phyloP scores from a whole-genome alignment of 2,113 vertebrate genomes.

The Coreoperca whiteheadi region DNA sequence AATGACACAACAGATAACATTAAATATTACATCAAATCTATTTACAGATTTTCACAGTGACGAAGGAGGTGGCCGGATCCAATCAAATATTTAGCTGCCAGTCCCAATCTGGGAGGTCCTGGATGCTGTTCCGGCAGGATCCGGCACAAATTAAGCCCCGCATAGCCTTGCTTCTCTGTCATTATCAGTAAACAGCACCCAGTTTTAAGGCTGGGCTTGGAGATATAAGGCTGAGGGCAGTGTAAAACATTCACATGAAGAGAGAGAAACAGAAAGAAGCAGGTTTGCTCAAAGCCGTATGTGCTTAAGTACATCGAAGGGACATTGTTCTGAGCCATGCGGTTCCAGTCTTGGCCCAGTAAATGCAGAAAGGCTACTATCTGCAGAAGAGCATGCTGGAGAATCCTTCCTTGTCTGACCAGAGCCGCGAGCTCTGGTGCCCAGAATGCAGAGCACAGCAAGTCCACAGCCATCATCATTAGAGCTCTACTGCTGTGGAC shows the following conservation, averaged over 20 bases:
- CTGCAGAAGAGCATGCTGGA: slow-evolving; percentile 41
- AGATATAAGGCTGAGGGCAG: not conserved
- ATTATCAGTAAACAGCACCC: slow-evolving; percentile 60
- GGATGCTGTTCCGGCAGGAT: no score
- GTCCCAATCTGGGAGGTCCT: no score
- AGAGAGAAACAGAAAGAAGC: not conserved
- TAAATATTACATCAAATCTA: no score
- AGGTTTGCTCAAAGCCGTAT: slow-evolving; percentile 17
- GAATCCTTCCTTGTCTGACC: slow-evolving; percentile 35
- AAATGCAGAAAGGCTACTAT: slow-evolving; percentile 50
- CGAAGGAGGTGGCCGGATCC: no score
- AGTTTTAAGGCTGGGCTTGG: slow-evolving; percentile 28
- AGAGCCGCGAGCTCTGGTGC: slow-evolving; percentile 30
- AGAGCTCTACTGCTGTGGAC: slow-evolving; percentile 65
- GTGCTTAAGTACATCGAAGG: slow-evolving; percentile 28
- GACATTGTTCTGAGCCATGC: slow-evolving; percentile 35
- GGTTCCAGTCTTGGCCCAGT: slow-evolving; percentile 27
- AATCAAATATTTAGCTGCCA: no score
- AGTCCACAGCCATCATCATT: slow-evolving; percentile 83
- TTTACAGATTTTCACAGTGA: no score
- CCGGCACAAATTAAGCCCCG: no score
- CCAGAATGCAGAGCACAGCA: slow-evolving; percentile 77
- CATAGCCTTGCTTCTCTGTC: slow-evolving; percentile 57
- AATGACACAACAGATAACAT: no score
- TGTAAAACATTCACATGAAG: slow-evolving; percentile 19